Base-by-base conservation (phyloP, 23 tunicate species). In the Styela plicata region DNA sequence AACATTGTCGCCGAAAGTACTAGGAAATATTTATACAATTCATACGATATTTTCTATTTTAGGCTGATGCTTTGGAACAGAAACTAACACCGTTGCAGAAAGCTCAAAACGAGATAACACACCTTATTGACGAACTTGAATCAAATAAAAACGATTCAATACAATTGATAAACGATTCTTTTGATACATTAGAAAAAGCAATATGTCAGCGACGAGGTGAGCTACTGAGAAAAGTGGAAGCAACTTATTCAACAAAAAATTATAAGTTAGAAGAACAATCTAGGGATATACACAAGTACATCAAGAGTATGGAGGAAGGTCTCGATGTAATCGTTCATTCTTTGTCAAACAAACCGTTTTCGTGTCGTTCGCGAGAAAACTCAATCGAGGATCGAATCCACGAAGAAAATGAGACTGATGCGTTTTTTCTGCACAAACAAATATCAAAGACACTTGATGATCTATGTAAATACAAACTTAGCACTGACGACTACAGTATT, bases 221-320 rank as follows among this genome's bases (percentile, higher is more conserved):
- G 37, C 44, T 71, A 22, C 78, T 82, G 67, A 57, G 34, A 16
- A 82, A 23, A 18, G 37, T 82, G 1, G 85, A 82, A 10, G 65
- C 78, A 26, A 61, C 44, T 27, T 82, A 30, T 2, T 26, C 64
- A n/a, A 28, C 10, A 31, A 82, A 82, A 63, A 0, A 35, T 28
- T 24, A 21, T 26, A 37, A 52, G 33, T 63, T 82, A 32, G 36
- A 26, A 17, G 34, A 64, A 36, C 85, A 82, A 52, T 44, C 78
- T 13, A 34, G 31, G 21, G 67, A 69, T 26, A 24, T 69, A 0
- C 32, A 37, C 1, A 53, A 34, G 18, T 44, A 33, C 65, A 35
- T 70, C 16, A 30, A 64, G 13, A 82, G 52, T 31, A 69, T 82
- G 85, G 75, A 71, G 32, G 75, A 71, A 30, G 85, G 78, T 35